These are phyloP conservation scores for Drosophila siamana DNA, from an alignment of 2,888 invertebrate genomes.

Conservation along the genomic window DNA sequence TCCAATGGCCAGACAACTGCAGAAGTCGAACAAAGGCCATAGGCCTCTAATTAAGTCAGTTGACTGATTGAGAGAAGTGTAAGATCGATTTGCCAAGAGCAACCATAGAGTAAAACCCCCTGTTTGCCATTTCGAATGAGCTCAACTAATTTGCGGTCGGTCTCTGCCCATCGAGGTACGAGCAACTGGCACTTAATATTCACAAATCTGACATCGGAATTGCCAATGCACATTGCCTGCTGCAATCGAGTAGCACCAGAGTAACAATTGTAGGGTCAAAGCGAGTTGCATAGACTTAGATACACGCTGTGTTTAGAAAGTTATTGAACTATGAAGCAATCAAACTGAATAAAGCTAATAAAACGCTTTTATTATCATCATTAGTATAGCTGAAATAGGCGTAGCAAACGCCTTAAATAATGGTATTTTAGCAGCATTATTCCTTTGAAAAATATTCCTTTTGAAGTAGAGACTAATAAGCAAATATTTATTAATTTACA, in stretches of 20 bases:
- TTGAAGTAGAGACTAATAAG: too few relatives aligned
- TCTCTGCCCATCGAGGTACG: not conserved
- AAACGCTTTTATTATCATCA: too few relatives aligned
- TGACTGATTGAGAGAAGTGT: not conserved
- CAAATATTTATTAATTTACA: too few relatives aligned
- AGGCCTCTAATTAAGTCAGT: not conserved
- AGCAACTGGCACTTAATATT: slow-evolving; percentile 3
- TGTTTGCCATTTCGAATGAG: not conserved
- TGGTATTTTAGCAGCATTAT: too few relatives aligned
- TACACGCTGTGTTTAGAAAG: not conserved
- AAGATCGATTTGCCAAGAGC: not conserved
- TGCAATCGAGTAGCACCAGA: not conserved
- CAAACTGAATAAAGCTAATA: not conserved
- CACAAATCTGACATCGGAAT: not conserved
- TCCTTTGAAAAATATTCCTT: too few relatives aligned
- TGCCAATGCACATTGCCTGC: not conserved
- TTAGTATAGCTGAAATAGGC: too few relatives aligned
- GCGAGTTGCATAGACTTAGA: not conserved
- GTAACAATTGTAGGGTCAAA: not conserved
- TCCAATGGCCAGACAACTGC: not conserved
- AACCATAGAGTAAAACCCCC: not conserved
- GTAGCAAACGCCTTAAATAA: too few relatives aligned
- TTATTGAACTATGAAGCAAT: not conserved
- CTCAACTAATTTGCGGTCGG: not conserved
- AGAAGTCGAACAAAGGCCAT: not conserved